Percentiles rank a stretch among this genome's conserved stretches.
Evolutionary conservation across 2,797 vertebrate species (phyloP).

Genomic region (Takifugu ocellatus): DNA sequence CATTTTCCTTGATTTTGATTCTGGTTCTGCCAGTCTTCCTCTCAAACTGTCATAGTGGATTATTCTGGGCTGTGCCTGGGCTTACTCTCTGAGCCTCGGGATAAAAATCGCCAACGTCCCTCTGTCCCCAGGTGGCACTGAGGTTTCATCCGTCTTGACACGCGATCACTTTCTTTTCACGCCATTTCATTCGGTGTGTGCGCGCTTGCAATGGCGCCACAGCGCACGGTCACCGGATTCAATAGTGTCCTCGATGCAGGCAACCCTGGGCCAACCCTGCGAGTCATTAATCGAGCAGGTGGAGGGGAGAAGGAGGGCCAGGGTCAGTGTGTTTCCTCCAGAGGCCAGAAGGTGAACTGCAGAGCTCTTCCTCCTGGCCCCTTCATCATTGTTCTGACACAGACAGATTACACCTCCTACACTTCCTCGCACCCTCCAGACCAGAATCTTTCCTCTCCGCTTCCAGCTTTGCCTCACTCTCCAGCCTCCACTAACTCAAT

Average conservation of each 20-base stretch:
- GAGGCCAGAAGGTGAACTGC: conserved; percentile 76
- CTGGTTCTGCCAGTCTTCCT: conserved; percentile 27
- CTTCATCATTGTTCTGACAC: conserved; percentile 76
- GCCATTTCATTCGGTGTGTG: conserved; percentile 21
- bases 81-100: conserved; percentile 27
- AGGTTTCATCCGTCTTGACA: conserved; percentile 48
- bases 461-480: conserved; percentile 23
- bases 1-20: conserved; percentile 19
- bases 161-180: conserved; percentile 28
- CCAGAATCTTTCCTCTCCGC: conserved; percentile 36
- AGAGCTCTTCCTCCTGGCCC: conserved; percentile 67
- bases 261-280: conserved; percentile 56
- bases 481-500: conserved; percentile 49
- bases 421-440: conserved; percentile 1
- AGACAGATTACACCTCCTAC: conserved; percentile 72
- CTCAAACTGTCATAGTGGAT: conserved; percentile 42
- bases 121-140: conserved; percentile 16
- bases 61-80: conserved; percentile 38
- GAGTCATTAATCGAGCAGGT: conserved; percentile 68
- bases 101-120: conserved; percentile 30
- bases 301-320: conserved; percentile 51
- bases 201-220: conserved; percentile 3
- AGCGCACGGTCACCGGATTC: conserved; percentile 20
- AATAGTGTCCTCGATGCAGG: conserved; percentile 47
- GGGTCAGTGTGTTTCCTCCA: conserved; percentile 73